Conservation (phyloP, 2,888 invertebrate species). For the Tachina grossa region DNA sequence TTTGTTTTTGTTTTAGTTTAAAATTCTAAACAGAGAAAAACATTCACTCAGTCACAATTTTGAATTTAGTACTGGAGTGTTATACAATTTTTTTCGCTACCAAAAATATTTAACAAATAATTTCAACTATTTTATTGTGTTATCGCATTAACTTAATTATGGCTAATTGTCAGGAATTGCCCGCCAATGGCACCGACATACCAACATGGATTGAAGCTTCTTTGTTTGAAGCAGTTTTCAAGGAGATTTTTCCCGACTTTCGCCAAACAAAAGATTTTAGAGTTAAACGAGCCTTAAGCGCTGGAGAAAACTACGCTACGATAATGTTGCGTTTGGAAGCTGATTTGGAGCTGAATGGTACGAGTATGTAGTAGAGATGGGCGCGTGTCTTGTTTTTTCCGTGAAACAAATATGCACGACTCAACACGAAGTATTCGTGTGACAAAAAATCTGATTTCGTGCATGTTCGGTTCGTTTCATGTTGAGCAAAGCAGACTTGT, state of each 20-base stretch:
- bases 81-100: background rate
- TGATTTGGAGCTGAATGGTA: slow-evolving; percentile 76
- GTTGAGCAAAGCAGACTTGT: too few relatives aligned
- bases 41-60: slow-evolving; percentile 15
- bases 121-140: background rate
- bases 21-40: slow-evolving; percentile 16
- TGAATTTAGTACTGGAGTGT: background rate
- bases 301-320: slow-evolving; percentile 80
- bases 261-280: slow-evolving; percentile 73
- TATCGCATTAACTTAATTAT: background rate
- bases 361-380: too few relatives aligned
- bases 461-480: too few relatives aligned
- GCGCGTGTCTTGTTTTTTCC: too few relatives aligned
- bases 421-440: too few relatives aligned
- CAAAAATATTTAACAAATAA: background rate
- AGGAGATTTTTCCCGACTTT: slow-evolving; percentile 66
- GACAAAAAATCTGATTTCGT: too few relatives aligned
- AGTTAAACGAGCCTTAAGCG: slow-evolving; percentile 72
- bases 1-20: background rate
- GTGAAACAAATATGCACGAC: too few relatives aligned
- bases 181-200: background rate
- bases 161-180: slow-evolving; percentile 28
- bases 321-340: slow-evolving; percentile 76
- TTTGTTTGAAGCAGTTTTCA: slow-evolving; percentile 73
- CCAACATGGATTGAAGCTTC: slow-evolving; percentile 73